phyloP scores from a whole-genome alignment of 2,797 vertebrate species.

The Chromobotia macracanthus region DNA sequence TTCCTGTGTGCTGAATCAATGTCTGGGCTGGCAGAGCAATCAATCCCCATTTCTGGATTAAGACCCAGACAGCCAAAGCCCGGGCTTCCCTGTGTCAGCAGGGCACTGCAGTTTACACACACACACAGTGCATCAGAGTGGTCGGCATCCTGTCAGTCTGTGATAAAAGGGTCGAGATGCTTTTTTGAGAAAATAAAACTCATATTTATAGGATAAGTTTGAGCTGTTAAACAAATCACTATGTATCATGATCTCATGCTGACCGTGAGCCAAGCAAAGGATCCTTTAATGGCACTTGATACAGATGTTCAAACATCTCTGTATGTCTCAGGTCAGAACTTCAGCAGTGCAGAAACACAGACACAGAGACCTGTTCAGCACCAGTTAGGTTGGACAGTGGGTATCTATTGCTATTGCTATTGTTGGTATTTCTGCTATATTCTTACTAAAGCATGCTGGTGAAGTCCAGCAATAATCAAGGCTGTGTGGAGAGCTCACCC shows the following conservation, averaged over 20 bases:
- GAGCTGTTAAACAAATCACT: constrained; percentile 20
- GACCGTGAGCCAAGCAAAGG: constrained; percentile 23
- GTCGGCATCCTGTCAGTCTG: neutral
- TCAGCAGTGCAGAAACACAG: constrained; percentile 3
- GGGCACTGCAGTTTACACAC: constrained; percentile 4
- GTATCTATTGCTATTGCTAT: too few relatives aligned
- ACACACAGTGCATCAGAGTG: neutral
- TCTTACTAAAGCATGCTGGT: constrained; percentile 83
- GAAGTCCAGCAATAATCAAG: constrained; percentile 84
- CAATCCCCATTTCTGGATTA: constrained; percentile 87
- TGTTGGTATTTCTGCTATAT: constrained; percentile 84
- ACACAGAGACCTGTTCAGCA: constrained; percentile 49
- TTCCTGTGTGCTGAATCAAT: constrained; percentile 84
- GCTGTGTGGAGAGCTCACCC: constrained; percentile 81
- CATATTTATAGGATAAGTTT: neutral
- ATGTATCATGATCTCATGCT: neutral
- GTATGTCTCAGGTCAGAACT: constrained; percentile 47
- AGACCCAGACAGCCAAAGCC: constrained; percentile 63
- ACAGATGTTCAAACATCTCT: constrained; percentile 7
- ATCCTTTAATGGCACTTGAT: constrained; percentile 37
- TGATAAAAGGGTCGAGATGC: neutral
- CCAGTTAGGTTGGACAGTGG: constrained; percentile 74
- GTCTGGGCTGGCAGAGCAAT: constrained; percentile 80
- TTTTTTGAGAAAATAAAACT: neutral
- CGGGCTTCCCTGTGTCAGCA: constrained; percentile 45